A percentile compares a stretch with the other conserved stretches of the same genome.
Conservation (phyloP, 2,113 vertebrate species). For the Ciconia maguari region DNA sequence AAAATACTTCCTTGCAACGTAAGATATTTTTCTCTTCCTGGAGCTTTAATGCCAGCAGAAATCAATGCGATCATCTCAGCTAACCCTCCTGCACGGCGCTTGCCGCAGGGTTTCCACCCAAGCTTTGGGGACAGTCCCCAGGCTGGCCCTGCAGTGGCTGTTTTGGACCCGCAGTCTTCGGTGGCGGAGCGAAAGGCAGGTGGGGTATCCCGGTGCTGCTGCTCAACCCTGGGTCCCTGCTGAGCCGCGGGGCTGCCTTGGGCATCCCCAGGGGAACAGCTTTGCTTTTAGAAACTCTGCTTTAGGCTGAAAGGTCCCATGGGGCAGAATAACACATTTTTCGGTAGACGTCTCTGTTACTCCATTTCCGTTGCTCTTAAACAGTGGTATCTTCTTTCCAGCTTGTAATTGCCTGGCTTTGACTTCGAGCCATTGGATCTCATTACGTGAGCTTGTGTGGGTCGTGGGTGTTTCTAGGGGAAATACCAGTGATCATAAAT, state of each 20-base stretch:
- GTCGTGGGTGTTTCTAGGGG: not conserved
- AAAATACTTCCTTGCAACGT: slow-evolving; percentile 40
- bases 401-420: not conserved
- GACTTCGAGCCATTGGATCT: not conserved
- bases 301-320: not conserved
- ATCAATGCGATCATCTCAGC: not conserved
- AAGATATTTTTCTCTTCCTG: slow-evolving; percentile 44
- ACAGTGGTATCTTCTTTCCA: not conserved
- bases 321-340: not conserved
- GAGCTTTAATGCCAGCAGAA: slow-evolving; percentile 8
- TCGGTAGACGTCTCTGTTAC: not conserved
- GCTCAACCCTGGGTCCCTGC: not conserved
- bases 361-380: not conserved
- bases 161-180: not conserved
- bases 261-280: not conserved
- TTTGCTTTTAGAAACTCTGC: not conserved
- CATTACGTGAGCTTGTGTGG: not conserved
- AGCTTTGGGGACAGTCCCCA: not conserved
- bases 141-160: not conserved
- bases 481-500: slow-evolving; percentile 32
- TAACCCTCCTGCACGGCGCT: not conserved
- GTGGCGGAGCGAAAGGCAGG: too few species aligned
- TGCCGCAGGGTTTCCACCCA: not conserved
- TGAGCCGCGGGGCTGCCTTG: not conserved
- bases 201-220: fast-evolving